Percentiles rank a stretch among this genome's conserved stretches.
Evolutionary conservation across 1,140 invertebrate genomes (phyloP).

Genomic region (Marisa cornuarietis): DNA sequence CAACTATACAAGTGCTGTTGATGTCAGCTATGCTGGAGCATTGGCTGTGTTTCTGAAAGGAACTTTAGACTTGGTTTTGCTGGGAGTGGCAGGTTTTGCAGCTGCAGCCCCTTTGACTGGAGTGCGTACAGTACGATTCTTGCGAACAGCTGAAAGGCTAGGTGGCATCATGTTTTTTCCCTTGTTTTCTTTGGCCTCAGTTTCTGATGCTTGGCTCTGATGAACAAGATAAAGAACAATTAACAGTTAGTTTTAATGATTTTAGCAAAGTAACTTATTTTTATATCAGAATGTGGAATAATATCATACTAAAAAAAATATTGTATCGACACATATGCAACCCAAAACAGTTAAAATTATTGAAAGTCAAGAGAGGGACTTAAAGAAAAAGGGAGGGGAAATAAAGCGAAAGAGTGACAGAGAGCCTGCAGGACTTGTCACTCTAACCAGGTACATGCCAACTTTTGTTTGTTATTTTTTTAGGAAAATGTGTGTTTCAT

Average conservation of each 20-base stretch:
- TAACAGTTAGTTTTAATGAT: too few species aligned
- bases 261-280: too few species aligned
- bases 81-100: background rate
- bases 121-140: background rate
- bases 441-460: too few species aligned
- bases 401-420: too few species aligned
- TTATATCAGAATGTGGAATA: too few species aligned
- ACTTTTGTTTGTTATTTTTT: too few species aligned
- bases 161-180: constrained; percentile 16
- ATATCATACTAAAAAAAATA: background rate
- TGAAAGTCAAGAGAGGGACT: background rate
- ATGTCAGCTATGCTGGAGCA: background rate
- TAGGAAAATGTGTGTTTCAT: too few species aligned
- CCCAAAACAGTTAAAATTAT: background rate
- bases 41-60: constrained; percentile 17
- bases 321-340: background rate
- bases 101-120: constrained; percentile 8
- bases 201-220: constrained; percentile 1
- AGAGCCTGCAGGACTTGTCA: too few species aligned
- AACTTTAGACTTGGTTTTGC: constrained; percentile 1
- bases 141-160: constrained; percentile 7
- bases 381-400: too few species aligned
- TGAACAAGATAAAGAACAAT: background rate
- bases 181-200: constrained; percentile 7
- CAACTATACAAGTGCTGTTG: too few species aligned